These are phyloP conservation scores for Tinamus major DNA, from an alignment of 2,797 vertebrate genomes.

Conservation along the genomic window DNA sequence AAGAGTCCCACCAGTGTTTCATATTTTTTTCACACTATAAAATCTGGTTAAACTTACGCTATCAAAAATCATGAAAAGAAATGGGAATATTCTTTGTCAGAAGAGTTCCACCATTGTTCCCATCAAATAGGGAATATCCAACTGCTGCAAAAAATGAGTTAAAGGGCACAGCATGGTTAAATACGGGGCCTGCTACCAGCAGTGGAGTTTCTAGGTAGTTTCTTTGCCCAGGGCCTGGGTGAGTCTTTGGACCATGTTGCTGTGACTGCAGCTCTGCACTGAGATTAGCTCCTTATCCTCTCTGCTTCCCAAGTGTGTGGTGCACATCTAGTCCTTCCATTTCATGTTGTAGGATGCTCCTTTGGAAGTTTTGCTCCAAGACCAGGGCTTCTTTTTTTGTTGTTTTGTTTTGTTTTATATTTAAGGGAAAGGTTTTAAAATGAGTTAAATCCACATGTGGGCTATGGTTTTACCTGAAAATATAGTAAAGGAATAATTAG, in stretches of 20 bases:
- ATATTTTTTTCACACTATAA: not conserved
- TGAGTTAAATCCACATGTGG: not conserved
- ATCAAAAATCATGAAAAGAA: not conserved
- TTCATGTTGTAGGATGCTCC: not conserved
- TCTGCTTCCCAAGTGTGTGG: not conserved
- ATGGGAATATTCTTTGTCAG: not conserved
- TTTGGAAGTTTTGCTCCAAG: not conserved
- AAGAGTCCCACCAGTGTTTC: not conserved
- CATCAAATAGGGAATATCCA: not conserved
- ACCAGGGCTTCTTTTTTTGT: not conserved
- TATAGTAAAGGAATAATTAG: not conserved
- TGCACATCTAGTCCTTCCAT: not conserved
- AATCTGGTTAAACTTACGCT: not conserved
- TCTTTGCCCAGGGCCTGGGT: not conserved
- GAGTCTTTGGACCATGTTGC: not conserved
- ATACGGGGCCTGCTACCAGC: not conserved
- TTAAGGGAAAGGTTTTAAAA: not conserved
- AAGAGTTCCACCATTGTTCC: not conserved
- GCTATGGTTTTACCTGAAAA: not conserved
- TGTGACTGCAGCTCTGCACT: not conserved
- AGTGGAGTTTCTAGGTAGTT: not conserved
- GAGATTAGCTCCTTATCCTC: not conserved
- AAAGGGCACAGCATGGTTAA: not conserved
- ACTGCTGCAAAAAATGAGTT: accelerated
- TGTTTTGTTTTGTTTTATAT: not conserved